Evolutionary conservation across 2,888 invertebrate species (phyloP), one percentile per base, ranked within the genome.

Genomic region (Oeneis ivallda): DNA sequence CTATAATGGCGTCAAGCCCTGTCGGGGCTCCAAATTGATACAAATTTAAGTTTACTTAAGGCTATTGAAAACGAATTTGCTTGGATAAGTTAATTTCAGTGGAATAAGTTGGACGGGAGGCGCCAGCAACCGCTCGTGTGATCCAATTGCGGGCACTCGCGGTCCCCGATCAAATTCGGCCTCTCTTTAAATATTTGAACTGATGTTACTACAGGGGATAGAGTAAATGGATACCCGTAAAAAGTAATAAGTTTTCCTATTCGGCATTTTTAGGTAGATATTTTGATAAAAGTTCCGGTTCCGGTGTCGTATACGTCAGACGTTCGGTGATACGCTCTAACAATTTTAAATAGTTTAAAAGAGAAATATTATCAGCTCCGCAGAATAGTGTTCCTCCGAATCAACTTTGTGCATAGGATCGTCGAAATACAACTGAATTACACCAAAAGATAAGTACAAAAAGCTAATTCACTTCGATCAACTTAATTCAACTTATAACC

Each of bases 141-240:
- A 92, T 92, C 86, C 84, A 85, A 92, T 92, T 92, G 86, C 81
- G 84, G 82, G 52, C 72, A 71, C 72, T 78, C 77, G 75, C 72
- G 75, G 76, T 77, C 77, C 75, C 79, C 77, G 86, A 88, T 88
- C 85, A 80, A 84, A 90, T 87, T 87, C 85, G 75, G 79, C 76
- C 81, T 80, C 84, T 86, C 87, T 89, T 89, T 89, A 89, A 91
- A 92, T 91, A 92, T 92, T 92, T 89, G 86, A 91, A 85, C 78
- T 83, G 80, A 77, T 76, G 82, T 79, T 80, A 65, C 64, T 70
- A 65, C 67, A 75, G 77, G 78, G 65, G 65, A 64, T 64, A 45
- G 19, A 56, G 45, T 65, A 53, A 77, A 76, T 73, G 68, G 74
- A 74, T 75, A 72, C 72, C 62, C 65, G 69, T 67, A 67, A 70